Conservation (phyloP, 2,113 vertebrate species). For the Riparia riparia region DNA sequence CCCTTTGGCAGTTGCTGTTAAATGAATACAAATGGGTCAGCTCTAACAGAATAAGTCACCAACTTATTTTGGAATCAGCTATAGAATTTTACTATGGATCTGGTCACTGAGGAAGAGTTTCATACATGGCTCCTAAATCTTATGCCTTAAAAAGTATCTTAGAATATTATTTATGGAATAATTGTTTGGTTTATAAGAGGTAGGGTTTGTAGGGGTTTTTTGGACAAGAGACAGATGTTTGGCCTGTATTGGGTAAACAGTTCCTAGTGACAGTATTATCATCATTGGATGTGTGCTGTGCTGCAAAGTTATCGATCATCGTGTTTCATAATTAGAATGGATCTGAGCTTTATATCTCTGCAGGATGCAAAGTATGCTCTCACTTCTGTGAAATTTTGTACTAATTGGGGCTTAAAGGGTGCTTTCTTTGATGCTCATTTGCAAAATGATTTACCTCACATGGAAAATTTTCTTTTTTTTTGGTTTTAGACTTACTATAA, state of each 20-base stretch:
- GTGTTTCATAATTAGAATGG: background rate
- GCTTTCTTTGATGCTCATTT: background rate
- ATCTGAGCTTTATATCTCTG: constrained; percentile 36
- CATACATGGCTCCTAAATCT: background rate
- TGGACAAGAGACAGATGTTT: background rate
- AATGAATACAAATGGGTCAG: background rate
- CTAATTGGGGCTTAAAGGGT: background rate
- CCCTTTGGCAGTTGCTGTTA: background rate
- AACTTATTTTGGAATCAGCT: background rate
- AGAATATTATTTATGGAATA: background rate
- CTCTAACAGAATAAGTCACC: background rate
- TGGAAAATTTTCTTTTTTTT: background rate
- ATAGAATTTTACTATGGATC: background rate
- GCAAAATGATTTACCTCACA: background rate
- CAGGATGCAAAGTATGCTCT: constrained; percentile 32
- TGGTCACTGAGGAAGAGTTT: background rate
- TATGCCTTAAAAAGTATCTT: background rate
- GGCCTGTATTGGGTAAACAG: background rate
- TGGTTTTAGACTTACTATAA: background rate
- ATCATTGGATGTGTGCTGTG: background rate
- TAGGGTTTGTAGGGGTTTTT: background rate
- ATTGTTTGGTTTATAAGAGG: background rate
- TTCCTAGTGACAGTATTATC: background rate
- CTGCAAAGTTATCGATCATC: background rate
- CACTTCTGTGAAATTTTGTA: constrained; percentile 6